phyloP scores from a whole-genome alignment of 2,113 vertebrate species.

The Hydrolagus affinis region DNA sequence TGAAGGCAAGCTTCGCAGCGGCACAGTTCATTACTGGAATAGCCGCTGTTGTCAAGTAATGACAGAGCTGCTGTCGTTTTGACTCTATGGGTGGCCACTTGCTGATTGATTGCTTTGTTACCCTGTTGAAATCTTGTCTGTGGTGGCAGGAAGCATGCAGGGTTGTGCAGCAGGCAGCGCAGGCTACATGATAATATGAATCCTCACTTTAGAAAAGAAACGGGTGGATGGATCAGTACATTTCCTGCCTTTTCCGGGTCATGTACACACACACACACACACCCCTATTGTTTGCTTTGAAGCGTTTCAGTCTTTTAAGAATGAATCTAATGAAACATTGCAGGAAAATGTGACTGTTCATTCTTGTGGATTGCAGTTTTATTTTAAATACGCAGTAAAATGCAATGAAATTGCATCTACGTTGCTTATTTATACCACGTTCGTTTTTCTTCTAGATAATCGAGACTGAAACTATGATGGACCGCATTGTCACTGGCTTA shows the following conservation, averaged over 20 bases:
- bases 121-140: neutral
- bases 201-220: neutral
- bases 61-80: neutral
- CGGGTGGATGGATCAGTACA: neutral
- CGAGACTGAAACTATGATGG: constrained; percentile 99
- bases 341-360: neutral
- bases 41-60: neutral
- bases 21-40: constrained; percentile 1
- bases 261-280: neutral
- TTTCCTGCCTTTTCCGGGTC: neutral
- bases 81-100: neutral
- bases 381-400: constrained; percentile 1
- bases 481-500: constrained; percentile 93
- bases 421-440: constrained; percentile 39
- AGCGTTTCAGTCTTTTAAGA: neutral
- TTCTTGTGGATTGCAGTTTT: neutral
- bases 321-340: neutral
- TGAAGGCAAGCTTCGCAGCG: neutral
- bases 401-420: neutral
- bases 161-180: neutral
- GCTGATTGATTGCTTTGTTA: neutral
- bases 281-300: neutral
- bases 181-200: neutral
- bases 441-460: constrained; percentile 73
- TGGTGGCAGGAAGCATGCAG: neutral